phyloP scores from a whole-genome alignment of 2,113 vertebrate genomes.

The Aptenodytes forsteri region DNA sequence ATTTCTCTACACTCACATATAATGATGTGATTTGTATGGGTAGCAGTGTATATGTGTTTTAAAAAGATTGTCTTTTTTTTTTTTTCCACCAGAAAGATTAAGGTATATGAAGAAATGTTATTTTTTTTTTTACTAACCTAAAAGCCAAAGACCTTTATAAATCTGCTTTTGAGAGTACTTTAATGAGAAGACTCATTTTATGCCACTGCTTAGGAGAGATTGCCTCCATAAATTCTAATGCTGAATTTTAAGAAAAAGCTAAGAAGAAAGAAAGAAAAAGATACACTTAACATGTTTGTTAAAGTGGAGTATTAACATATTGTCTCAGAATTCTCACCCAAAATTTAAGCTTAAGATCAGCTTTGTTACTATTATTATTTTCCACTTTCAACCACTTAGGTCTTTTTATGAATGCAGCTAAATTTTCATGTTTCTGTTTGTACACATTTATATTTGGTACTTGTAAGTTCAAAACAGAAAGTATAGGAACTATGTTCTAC shows the following conservation, averaged over 20 bases:
- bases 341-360: background rate
- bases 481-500: background rate
- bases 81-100: background rate
- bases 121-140: background rate
- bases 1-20: background rate
- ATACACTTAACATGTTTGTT: rapidly evolving
- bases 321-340: background rate
- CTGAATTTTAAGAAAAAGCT: background rate
- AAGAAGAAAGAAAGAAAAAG: background rate
- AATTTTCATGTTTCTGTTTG: background rate
- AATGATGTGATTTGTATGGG: background rate
- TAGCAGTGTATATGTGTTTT: background rate
- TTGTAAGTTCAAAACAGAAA: background rate
- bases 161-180: background rate
- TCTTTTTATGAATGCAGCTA: background rate
- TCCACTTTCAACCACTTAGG: background rate
- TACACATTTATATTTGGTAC: background rate
- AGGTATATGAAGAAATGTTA: background rate
- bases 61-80: background rate
- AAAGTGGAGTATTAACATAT: background rate
- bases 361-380: background rate
- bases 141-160: background rate
- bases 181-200: background rate
- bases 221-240: background rate
- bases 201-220: background rate